These are phyloP conservation scores for Yponomeuta sedellus DNA, from an alignment of 2,888 invertebrate species.

Conservation along the genomic window DNA sequence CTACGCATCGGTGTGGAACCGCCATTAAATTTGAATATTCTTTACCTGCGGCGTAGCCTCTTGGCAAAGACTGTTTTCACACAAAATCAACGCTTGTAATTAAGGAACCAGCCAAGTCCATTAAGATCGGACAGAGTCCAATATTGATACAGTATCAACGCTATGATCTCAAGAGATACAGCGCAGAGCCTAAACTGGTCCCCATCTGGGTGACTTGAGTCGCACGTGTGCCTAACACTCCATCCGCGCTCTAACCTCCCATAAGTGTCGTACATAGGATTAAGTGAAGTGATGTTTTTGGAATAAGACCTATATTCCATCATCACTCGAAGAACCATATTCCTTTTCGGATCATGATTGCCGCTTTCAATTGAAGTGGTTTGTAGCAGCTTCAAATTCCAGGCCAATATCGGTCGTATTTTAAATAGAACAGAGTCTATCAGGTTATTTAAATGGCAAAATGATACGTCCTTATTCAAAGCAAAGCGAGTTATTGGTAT, in stretches of 20 bases:
- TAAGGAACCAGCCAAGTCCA: constrained; percentile 37
- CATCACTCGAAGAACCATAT: constrained; percentile 26
- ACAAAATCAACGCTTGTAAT: constrained; percentile 11
- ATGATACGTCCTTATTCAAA: constrained; percentile 33
- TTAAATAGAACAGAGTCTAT: constrained; percentile 10
- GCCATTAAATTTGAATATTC: neutral
- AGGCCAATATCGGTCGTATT: neutral
- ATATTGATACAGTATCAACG: constrained; percentile 55
- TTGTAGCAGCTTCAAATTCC: constrained; percentile 31
- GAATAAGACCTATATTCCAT: constrained; percentile 28
- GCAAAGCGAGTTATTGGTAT: constrained; percentile 43
- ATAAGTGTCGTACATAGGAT: constrained; percentile 24
- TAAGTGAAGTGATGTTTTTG: constrained; percentile 25
- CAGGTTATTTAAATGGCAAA: neutral
- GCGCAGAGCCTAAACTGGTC: constrained; percentile 39
- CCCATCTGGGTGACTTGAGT: constrained; percentile 66
- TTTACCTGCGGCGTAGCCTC: neutral
- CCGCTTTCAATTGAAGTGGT: constrained; percentile 44
- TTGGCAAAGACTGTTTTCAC: neutral
- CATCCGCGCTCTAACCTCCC: constrained; percentile 36
- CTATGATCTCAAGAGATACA: constrained; percentile 46
- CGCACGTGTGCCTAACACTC: constrained; percentile 66
- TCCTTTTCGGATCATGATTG: constrained; percentile 39
- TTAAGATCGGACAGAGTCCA: constrained; percentile 40
- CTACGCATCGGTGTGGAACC: neutral